A percentile compares a stretch with the other conserved stretches of the same genome.
phyloP scores from a whole-genome alignment of 2,797 vertebrate genomes.

The Acridotheres tristis region DNA sequence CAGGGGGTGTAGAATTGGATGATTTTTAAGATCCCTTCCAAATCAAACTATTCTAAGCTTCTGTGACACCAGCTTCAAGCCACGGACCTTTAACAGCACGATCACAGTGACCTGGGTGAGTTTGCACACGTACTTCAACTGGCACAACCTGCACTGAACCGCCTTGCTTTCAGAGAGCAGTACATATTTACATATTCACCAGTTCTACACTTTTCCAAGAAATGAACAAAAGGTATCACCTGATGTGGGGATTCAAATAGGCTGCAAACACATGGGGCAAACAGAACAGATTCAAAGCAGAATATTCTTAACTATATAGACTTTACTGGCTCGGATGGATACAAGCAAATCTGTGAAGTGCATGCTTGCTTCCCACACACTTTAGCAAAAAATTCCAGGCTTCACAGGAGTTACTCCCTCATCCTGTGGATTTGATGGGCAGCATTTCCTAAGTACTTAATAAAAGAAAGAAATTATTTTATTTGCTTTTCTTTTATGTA shows the following conservation, averaged over 20 bases:
- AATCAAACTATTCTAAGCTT: background rate
- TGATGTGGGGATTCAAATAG: background rate
- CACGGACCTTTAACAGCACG: accelerated
- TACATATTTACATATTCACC: background rate
- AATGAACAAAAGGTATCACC: background rate
- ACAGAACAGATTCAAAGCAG: background rate
- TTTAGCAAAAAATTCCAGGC: background rate
- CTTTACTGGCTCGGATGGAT: background rate
- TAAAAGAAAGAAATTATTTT: background rate
- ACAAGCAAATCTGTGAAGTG: background rate
- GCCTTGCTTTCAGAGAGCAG: background rate
- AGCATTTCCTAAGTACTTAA: background rate
- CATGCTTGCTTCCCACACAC: background rate
- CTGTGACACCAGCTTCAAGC: background rate
- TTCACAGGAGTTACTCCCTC: background rate
- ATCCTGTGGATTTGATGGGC: background rate
- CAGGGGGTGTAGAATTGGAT: background rate
- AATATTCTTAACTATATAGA: background rate
- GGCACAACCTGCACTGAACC: background rate
- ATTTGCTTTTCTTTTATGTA: background rate
- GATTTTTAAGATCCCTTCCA: background rate
- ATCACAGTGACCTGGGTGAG: background rate
- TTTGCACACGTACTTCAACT: background rate
- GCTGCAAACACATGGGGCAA: background rate
- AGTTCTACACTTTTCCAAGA: background rate